Conservation (phyloP, 2,113 vertebrate species). For the Spea multiplicata region DNA sequence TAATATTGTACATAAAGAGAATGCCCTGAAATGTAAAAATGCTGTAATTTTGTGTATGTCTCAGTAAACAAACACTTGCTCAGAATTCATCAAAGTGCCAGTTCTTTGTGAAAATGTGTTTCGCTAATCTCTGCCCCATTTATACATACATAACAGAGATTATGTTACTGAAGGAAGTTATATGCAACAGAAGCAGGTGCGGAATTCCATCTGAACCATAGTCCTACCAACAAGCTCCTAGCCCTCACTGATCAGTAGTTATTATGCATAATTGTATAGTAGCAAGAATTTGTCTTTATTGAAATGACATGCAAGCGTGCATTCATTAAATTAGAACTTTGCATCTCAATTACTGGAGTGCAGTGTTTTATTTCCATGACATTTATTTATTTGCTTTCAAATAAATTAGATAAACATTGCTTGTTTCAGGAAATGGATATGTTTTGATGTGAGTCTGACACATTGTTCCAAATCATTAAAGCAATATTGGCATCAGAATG, state of each 20-base stretch:
- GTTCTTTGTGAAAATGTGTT: no score
- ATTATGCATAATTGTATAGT: slow-evolving; percentile 45
- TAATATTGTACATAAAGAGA: no score
- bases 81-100: no score
- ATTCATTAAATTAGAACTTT: slow-evolving; percentile 46
- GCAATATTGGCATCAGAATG: background rate
- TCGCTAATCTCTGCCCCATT: no score
- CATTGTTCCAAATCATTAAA: slow-evolving; percentile 17
- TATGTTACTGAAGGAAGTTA: no score
- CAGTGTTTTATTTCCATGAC: slow-evolving; percentile 35
- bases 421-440: slow-evolving; percentile 19
- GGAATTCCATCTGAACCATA: background rate
- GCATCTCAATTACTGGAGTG: slow-evolving; percentile 42
- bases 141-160: no score
- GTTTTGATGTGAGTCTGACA: slow-evolving; percentile 17
- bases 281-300: slow-evolving; percentile 27
- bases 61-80: no score
- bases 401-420: slow-evolving; percentile 38
- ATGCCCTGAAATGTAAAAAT: no score
- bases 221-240: background rate
- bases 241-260: slow-evolving; percentile 14
- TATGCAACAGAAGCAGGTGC: slow-evolving; percentile 30
- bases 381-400: slow-evolving; percentile 39
- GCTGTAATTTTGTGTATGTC: no score
- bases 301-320: slow-evolving; percentile 36